Evolutionary conservation across 2,888 invertebrate genomes (phyloP).

Genomic region (Xestia sexstrigata): DNA sequence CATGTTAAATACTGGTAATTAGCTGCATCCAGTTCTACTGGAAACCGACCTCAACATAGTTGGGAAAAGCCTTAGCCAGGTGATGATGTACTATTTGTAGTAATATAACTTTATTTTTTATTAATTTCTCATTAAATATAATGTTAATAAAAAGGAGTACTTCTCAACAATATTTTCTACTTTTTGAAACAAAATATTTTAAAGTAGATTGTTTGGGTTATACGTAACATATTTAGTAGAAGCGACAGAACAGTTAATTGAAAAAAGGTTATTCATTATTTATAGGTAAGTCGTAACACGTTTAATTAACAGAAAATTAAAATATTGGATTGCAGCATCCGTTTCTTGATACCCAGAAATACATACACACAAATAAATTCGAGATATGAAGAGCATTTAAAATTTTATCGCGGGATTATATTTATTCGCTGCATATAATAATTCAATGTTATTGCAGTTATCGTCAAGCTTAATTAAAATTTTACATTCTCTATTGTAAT

Average conservation of each 20-base stretch:
- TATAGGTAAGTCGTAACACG: not conserved
- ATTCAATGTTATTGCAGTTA: not conserved
- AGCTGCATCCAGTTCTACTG: too few species aligned
- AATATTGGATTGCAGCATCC: not conserved
- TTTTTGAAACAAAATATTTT: not conserved
- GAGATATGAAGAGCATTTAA: not conserved
- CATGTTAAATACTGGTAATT: too few species aligned
- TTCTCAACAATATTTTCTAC: not conserved
- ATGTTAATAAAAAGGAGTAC: not conserved
- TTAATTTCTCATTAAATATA: not conserved
- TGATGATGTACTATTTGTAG: not conserved
- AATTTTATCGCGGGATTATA: not conserved
- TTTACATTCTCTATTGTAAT: not conserved
- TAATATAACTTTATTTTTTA: not conserved
- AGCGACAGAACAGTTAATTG: not conserved
- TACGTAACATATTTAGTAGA: not conserved
- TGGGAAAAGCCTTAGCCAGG: too few species aligned
- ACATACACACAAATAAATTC: not conserved
- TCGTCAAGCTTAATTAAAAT: slow-evolving; percentile 16
- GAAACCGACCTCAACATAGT: too few species aligned
- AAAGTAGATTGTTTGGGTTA: not conserved
- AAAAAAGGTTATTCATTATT: not conserved
- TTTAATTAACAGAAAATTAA: not conserved
- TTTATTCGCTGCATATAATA: not conserved
- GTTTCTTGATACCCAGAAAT: not conserved